phyloP scores from a whole-genome alignment of 2,113 vertebrate genomes.

The Epinephelus cyanopodus region DNA sequence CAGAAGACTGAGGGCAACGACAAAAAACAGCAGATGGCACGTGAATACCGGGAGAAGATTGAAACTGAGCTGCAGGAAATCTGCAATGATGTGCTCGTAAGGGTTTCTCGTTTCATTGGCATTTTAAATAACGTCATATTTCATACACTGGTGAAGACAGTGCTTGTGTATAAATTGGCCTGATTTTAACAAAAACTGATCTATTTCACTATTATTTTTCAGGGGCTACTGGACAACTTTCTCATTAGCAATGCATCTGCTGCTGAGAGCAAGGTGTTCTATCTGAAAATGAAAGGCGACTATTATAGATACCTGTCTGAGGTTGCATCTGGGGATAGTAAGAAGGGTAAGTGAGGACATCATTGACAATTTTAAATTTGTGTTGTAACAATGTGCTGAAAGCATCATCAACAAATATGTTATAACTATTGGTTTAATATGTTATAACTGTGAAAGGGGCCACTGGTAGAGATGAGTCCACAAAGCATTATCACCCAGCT shows the following conservation, averaged over 20 bases:
- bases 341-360: slow-evolving; percentile 89
- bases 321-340: slow-evolving; percentile 94
- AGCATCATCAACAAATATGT: background rate
- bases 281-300: slow-evolving; percentile 99
- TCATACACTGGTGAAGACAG: background rate
- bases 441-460: background rate
- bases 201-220: slow-evolving; percentile 49
- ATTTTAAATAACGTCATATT: background rate
- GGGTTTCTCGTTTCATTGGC: slow-evolving; percentile 39
- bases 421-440: background rate
- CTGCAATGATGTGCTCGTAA: slow-evolving; percentile 98
- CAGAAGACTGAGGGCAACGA: slow-evolving; percentile 97
- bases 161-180: background rate
- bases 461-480: background rate
- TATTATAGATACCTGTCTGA: slow-evolving; percentile 99
- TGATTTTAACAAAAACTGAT: background rate
- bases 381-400: background rate
- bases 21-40: slow-evolving; percentile 97
- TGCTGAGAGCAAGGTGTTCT: slow-evolving; percentile 98
- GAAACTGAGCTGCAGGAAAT: slow-evolving; percentile 96
- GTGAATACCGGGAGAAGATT: slow-evolving; percentile 97
- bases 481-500: background rate
- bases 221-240: slow-evolving; percentile 95
- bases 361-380: background rate
- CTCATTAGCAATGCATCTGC: slow-evolving; percentile 93